Base-by-base conservation (phyloP, 1,140 invertebrate species). In the Calliopsis andreniformis region DNA sequence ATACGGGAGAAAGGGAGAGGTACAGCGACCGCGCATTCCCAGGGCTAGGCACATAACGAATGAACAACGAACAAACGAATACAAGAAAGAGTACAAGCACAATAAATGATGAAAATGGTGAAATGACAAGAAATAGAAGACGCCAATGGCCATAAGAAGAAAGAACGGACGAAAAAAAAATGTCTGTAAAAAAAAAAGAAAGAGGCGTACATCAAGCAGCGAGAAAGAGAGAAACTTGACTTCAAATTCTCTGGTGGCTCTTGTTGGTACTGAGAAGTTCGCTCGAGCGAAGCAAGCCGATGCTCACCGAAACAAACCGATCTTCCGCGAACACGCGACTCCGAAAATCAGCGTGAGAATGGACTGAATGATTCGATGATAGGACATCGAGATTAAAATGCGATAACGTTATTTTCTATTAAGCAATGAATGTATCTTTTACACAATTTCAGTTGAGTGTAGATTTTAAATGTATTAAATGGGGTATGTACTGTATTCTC, bases 21-120 rank as follows among this genome's bases (percentile, higher is more conserved):
- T 80, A 88, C 83, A 86, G 80, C 85, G 84, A 84, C 87, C 87
- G 87, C 84, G 89, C 90, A 92, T 92, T 92, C 91, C 91, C 91
- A 91, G 91, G 90, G 89, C 87, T 88, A 87, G 87, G 80, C 85
- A 87, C 84, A 79, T 88, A 89, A 88, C 89, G 84, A 89, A 88
- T 82, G 87, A 87, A 84, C 61, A 76, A 67, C 63, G 51, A 64
- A 62, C 66, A 25, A 42, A 80, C 72, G 72, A 76, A 76, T 47
- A 55, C 64, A 68, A 68, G 72, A 69, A 76, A 71, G 71, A 69
- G 49, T 32, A 59, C 56, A 39, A n/a, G 4, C 39, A 78, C 39
- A 67, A 45, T 63, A 67, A 76, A 67, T 25, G 71, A 76, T 66
- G 67, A 68, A 67, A 68, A 82, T 49, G 55, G 70, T 49, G 58